Base-by-base conservation (phyloP, 2,113 vertebrate genomes). In the Atractosteus spatula region DNA sequence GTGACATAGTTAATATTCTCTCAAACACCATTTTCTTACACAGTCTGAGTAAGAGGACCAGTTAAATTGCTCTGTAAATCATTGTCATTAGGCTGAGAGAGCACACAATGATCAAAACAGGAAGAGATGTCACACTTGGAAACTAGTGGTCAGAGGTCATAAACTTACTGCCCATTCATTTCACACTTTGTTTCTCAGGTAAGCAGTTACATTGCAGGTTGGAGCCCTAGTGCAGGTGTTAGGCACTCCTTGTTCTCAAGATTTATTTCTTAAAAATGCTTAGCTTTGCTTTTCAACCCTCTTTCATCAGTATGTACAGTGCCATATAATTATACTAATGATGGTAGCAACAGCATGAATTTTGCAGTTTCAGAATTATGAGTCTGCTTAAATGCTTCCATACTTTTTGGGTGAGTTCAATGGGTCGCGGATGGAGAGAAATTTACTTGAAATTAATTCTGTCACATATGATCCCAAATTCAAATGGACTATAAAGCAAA, bases 1-100 rank as follows among this genome's bases (percentile, higher is more conserved):
- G 80, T 84, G 68, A 71, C 77, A 82, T 84, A 89, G 89, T 86
- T 90, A 91, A 88, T 90, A 86, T 91, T 86, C 79, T 29, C 29
- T 29, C 29, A 65, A 65, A 29, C 41, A 65, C 41, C 17, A 65
- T 41, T 42, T 43, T 6, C 63, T 44, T 45, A 41, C 64, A n/a
- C 44, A n/a, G 41, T 42, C 64, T 66, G 41, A 7, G 42, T 13
- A 4, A 29, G 29, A 29, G 29, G 29, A 29, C 45, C 12, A 13
- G 42, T 47, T 44, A 44, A 66, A 66, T 47, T 47, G 64, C 45
- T 47, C 64, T 44, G n/a, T 66, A 66, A 66, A 66, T 66, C 64
- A 47, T 47, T 7, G 41, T 66, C 43, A 8, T 42, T n/a, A 42
- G 64, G 14, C 64, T 41, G 41, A 66, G 45, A 14, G 45, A 47